phyloP scores from a whole-genome alignment of 1,140 invertebrate genomes.

The Drosophila burlai region DNA sequence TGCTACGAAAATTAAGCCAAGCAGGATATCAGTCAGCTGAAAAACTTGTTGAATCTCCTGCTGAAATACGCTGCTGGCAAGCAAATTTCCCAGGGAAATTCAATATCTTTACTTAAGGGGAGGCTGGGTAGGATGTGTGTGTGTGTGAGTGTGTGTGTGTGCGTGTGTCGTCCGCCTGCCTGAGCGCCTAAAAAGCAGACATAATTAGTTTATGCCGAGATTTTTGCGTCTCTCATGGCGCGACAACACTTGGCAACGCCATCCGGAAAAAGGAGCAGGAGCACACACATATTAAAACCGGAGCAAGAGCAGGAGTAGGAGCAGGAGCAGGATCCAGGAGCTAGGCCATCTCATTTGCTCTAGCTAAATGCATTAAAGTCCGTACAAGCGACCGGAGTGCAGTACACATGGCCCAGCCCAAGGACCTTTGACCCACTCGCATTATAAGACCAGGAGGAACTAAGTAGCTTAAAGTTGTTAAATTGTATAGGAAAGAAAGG shows the following conservation, averaged over 20 bases:
- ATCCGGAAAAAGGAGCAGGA: background rate
- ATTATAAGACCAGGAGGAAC: background rate
- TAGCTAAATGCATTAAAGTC: slow-evolving; percentile 43
- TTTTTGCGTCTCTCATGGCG: slow-evolving; percentile 58
- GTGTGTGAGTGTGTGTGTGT: slow-evolving; percentile 1
- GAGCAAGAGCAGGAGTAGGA: slow-evolving; percentile 2
- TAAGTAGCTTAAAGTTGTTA: background rate
- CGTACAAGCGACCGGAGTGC: slow-evolving; percentile 5
- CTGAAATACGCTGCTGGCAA: slow-evolving; percentile 18
- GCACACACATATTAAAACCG: background rate
- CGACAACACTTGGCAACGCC: slow-evolving; percentile 50
- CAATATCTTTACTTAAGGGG: slow-evolving; percentile 55
- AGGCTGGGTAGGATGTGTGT: background rate
- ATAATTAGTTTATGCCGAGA: slow-evolving; percentile 76
- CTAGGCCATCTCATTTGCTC: slow-evolving; percentile 27
- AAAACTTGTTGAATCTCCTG: slow-evolving; percentile 69
- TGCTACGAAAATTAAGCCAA: slow-evolving; percentile 20
- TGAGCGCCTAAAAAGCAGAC: slow-evolving; percentile 75
- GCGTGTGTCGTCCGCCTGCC: slow-evolving; percentile 50
- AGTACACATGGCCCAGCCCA: background rate
- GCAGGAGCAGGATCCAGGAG: slow-evolving; percentile 4
- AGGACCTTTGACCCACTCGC: slow-evolving; percentile 26
- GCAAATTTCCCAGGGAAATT: slow-evolving; percentile 64
- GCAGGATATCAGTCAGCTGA: slow-evolving; percentile 20
- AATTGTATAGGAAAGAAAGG: background rate